Evolutionary conservation across 1,140 invertebrate species (phyloP), one percentile per base, ranked within the genome.

Genomic region (Spodoptera frugiperda): DNA sequence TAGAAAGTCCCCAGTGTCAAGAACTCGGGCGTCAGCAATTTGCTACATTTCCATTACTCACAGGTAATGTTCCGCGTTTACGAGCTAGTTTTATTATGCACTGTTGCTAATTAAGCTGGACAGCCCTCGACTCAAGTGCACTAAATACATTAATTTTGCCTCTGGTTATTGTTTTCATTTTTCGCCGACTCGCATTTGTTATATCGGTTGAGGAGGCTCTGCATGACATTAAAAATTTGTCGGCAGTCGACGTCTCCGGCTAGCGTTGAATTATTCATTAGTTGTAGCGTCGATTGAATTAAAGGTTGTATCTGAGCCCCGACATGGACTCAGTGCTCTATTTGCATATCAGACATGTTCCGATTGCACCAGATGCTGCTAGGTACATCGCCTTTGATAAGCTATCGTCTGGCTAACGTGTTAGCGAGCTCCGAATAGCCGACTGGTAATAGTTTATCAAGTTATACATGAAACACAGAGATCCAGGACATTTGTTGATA

Each of bases 221-320:
- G 76, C 65, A 85, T 78, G 80, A 79, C 67, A 78, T 82, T 83
- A 78, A 84, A 57, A 86, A 84, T 82, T 83, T 85, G 78, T 85
- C 78, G 72, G 79, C 82, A 61, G 73, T 77, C 57, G 63, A 80
- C 76, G 71, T 44, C 57, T 61, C 57, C 8, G 57, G 33, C 15
- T 61, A 65, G 70, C 57, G 80, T 86, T 87, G 89, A 89, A 91
- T 91, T 81, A 91, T 89, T 88, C 87, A 89, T 87, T 79, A 80
- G 73, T 80, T 81, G 76, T 77, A 81, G 78, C 67, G 78, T 80
- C 82, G 77, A 89, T 87, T 84, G 77, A 84, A 87, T 88, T 89
- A 88, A 87, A 88, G 78, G 78, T 85, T 81, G 82, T 85, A 84
- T 68, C 70, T 84, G 82, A 75, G 77, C 61, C 80, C 82, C 78